phyloP scores from a whole-genome alignment of 2,797 vertebrate species.

The Eutrigla gurnardus region DNA sequence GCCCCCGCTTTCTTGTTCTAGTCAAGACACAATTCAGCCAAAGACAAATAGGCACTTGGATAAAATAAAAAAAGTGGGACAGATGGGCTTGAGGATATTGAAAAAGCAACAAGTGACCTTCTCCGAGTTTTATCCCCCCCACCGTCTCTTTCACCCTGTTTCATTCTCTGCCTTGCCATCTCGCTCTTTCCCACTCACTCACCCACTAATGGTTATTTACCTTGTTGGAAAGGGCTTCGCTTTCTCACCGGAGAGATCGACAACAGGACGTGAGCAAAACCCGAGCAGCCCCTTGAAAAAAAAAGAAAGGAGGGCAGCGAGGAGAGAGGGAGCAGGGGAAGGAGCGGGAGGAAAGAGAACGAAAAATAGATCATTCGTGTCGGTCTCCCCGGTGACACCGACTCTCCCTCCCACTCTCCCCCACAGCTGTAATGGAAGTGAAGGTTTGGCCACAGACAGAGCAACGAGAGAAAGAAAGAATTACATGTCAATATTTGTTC shows the following conservation, averaged over 20 bases:
- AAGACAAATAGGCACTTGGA: slow-evolving; percentile 83
- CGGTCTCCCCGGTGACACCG: slow-evolving; percentile 81
- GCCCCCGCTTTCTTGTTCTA: slow-evolving; percentile 50
- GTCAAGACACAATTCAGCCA: slow-evolving; percentile 60
- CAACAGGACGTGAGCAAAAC: slow-evolving; percentile 60
- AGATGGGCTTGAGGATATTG: slow-evolving; percentile 78
- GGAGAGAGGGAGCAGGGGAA: slow-evolving; percentile 27
- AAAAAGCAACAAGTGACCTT: slow-evolving; percentile 87
- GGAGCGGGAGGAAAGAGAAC: slow-evolving; percentile 33
- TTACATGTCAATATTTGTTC: slow-evolving; percentile 88
- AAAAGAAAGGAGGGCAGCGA: slow-evolving; percentile 31
- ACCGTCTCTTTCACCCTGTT: slow-evolving; percentile 36
- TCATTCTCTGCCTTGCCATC: slow-evolving; percentile 54
- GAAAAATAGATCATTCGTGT: slow-evolving; percentile 83
- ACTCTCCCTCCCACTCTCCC: slow-evolving; percentile 75
- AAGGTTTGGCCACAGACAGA: slow-evolving; percentile 65
- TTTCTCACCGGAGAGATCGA: slow-evolving; percentile 83
- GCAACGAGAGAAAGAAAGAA: slow-evolving; percentile 70
- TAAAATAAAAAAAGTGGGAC: slow-evolving; percentile 74
- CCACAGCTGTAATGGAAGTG: slow-evolving; percentile 80
- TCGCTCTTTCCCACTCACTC: slow-evolving; percentile 74
- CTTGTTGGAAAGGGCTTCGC: slow-evolving; percentile 86
- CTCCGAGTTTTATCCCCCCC: slow-evolving; percentile 82
- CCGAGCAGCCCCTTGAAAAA: slow-evolving; percentile 36
- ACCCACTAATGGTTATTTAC: slow-evolving; percentile 87